Percentiles rank a stretch among this genome's conserved stretches.
Conservation (phyloP, 2,797 vertebrate genomes). For the Chaenodraco wilsoni region DNA sequence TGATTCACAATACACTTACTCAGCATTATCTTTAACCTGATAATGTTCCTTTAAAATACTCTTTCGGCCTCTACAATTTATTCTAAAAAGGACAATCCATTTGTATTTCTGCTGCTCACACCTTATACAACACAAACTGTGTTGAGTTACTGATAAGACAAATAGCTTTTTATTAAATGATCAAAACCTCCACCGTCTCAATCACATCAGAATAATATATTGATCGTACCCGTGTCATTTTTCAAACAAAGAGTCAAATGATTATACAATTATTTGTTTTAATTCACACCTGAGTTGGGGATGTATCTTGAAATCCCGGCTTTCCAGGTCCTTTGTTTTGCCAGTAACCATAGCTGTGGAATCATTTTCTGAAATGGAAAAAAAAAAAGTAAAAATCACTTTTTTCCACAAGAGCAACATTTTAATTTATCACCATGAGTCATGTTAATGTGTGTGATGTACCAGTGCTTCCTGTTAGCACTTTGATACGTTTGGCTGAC, state of each 20-base stretch:
- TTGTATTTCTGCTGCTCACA: neutral
- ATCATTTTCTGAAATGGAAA: constrained; percentile 64
- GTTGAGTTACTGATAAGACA: neutral
- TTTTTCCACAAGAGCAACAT: neutral
- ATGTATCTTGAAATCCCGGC: constrained; percentile 80
- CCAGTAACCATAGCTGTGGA: constrained; percentile 81
- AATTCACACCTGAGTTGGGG: constrained; percentile 79
- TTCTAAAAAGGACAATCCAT: neutral
- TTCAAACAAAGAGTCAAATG: neutral
- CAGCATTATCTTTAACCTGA: neutral
- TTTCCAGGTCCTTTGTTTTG: constrained; percentile 82
- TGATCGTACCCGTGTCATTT: neutral
- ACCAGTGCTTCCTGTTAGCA: neutral
- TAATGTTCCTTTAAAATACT: neutral
- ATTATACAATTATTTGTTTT: neutral
- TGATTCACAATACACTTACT: neutral
- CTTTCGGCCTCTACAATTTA: neutral
- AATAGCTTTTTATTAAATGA: neutral
- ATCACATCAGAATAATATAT: neutral
- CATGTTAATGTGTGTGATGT: neutral
- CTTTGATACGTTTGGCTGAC: neutral
- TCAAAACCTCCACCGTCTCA: neutral
- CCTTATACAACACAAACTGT: neutral
- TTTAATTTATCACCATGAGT: neutral
- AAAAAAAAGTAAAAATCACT: neutral